Percentiles rank a stretch among this genome's conserved stretches.
phyloP scores from a whole-genome alignment of 2,888 invertebrate genomes.

The Mystacides longicornis region DNA sequence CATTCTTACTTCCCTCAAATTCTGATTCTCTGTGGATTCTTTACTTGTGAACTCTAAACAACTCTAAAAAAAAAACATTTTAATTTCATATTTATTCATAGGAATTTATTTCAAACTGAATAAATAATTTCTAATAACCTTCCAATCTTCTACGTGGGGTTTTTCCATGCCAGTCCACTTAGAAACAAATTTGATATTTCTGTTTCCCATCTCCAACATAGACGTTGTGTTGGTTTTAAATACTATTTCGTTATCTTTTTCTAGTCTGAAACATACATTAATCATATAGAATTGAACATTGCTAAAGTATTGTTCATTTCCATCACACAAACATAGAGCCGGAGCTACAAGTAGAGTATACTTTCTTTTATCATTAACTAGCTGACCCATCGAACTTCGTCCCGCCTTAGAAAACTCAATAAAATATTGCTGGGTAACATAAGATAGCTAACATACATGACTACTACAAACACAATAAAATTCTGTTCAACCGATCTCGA shows the following conservation, averaged over 20 bases:
- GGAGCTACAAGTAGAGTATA: too few species aligned
- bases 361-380: too few species aligned
- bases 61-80: not conserved
- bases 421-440: too few species aligned
- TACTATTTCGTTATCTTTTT: conserved; percentile 31
- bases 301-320: too few species aligned
- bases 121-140: conserved; percentile 28
- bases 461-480: too few species aligned
- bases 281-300: too few species aligned
- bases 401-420: too few species aligned
- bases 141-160: conserved; percentile 33
- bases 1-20: not conserved
- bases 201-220: conserved; percentile 31
- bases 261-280: conserved; percentile 32
- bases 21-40: not conserved
- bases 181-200: conserved; percentile 32
- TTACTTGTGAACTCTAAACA: not conserved
- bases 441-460: too few species aligned
- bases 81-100: too few species aligned
- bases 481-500: too few species aligned
- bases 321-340: too few species aligned
- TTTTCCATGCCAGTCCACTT: conserved; percentile 32
- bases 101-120: not conserved
- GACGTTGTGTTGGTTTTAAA: conserved; percentile 34
- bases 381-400: too few species aligned